Evolutionary conservation across 2,113 vertebrate genomes (phyloP), one percentile per base, ranked within the genome.

Genomic region (Accipiter virgatus): DNA sequence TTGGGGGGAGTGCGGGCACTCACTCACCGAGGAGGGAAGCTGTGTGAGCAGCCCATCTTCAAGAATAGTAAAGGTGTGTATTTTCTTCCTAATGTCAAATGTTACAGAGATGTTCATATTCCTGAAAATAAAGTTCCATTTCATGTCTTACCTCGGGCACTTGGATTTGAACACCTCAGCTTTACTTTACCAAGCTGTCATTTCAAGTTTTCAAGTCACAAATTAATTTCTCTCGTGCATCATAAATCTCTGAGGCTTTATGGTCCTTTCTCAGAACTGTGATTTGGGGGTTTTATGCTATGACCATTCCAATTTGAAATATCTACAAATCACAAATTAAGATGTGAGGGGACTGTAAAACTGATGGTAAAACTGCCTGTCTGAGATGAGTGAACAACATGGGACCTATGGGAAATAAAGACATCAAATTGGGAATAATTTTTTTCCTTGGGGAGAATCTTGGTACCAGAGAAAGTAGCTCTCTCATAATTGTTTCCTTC

Each of bases 191-290:
- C 45, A 72, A 58, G 34, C 36, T 68, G 70, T 19, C 40, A 68
- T 91, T 87, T 91, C 71, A 84, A 18, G 34, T 84, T 94, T 94
- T 81, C 56, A 72, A 73, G 45, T 88, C 81, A 85, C 22, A 82
- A 86, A 92, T 88, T 1, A 79, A 61, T 88, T 96, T 96, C 48
- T 93, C 31, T 89, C 36, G 59, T 90, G 91, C 25, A 32, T 91
- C 87, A 80, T 94, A 90, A 94, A 94, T 92, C 87, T 93, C 80
- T 14, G 34, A 31, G 38, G 42, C 68, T 91, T 96, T 94, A 90
- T 67, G 63, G 19, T 58, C 26, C 59, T 86, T 91, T 89, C 50
- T 92, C 52, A 68, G 65, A 97, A 92, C 73, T 59, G 0, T 88
- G 50, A 83, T 94, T 52, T 66, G 61, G 14, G 38, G 18, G 11